These are phyloP conservation scores for Octopus sinensis DNA, from an alignment of 1,140 invertebrate genomes.

Conservation along the genomic window DNA sequence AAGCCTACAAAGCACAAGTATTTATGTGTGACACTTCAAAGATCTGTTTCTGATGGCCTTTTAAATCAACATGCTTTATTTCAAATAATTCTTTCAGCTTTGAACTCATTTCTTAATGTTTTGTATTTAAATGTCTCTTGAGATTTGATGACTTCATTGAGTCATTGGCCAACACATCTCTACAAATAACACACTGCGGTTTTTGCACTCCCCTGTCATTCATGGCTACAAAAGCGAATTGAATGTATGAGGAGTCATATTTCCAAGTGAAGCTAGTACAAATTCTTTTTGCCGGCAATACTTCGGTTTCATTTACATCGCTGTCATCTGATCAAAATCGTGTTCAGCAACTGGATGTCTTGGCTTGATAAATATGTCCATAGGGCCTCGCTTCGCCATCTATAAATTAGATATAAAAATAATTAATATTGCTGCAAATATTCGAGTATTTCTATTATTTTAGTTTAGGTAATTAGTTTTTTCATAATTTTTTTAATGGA, in stretches of 20 bases:
- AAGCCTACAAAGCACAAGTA: background rate
- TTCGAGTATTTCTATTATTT: no score
- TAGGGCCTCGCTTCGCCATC: background rate
- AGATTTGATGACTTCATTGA: background rate
- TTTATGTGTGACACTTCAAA: background rate
- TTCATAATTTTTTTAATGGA: no score
- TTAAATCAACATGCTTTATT: background rate
- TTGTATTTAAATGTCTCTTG: background rate
- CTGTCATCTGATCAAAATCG: background rate
- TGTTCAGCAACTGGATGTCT: background rate
- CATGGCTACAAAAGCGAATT: background rate
- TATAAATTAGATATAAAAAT: no score
- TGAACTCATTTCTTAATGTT: background rate
- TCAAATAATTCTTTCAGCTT: background rate
- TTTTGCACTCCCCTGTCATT: background rate
- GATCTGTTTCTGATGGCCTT: background rate
- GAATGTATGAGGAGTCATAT: background rate
- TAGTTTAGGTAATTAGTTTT: no score
- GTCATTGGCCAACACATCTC: background rate
- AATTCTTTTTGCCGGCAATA: background rate
- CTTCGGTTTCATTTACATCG: background rate
- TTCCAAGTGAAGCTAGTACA: background rate
- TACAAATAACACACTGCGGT: background rate
- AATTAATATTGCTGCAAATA: no score
- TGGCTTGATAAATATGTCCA: background rate